phyloP scores from a whole-genome alignment of 2,797 vertebrate species.

The Enteromius viviparus region DNA sequence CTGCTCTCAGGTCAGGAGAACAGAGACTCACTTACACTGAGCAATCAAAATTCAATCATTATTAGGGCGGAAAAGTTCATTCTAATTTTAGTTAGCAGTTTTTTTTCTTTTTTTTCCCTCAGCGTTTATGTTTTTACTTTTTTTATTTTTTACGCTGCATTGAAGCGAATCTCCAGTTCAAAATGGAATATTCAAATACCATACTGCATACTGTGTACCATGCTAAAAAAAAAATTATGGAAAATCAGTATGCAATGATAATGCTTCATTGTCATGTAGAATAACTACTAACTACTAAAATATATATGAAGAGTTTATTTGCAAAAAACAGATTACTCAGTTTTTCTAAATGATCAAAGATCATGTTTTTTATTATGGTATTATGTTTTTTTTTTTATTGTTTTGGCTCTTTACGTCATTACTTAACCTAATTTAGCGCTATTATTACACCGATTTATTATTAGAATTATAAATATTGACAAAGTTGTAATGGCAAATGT shows the following conservation, averaged over 20 bases:
- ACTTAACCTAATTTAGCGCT: too few species aligned
- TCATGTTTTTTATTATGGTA: too few species aligned
- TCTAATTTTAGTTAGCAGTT: constrained; percentile 3
- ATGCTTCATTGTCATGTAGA: background rate
- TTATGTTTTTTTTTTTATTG: too few species aligned
- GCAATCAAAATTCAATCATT: background rate
- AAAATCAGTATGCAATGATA: background rate
- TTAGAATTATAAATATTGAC: too few species aligned
- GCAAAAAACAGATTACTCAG: too few species aligned
- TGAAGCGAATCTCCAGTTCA: background rate
- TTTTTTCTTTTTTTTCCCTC: constrained; percentile 17
- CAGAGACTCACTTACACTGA: background rate
- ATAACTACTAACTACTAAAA: too few species aligned
- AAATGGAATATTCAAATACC: background rate
- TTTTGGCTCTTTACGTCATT: too few species aligned
- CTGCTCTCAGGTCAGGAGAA: constrained; percentile 55
- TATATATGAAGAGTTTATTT: too few species aligned
- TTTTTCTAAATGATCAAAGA: too few species aligned
- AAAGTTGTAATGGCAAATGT: too few species aligned
- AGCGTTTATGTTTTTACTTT: background rate
- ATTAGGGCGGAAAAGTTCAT: background rate
- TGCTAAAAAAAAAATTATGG: background rate
- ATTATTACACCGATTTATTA: too few species aligned
- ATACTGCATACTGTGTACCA: too few species aligned
- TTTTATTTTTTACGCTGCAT: background rate